Percentiles rank a stretch among this genome's conserved stretches.
These are phyloP conservation scores for Cryptophagus acutangulus DNA, from an alignment of 2,888 invertebrate genomes.

Conservation along the genomic window DNA sequence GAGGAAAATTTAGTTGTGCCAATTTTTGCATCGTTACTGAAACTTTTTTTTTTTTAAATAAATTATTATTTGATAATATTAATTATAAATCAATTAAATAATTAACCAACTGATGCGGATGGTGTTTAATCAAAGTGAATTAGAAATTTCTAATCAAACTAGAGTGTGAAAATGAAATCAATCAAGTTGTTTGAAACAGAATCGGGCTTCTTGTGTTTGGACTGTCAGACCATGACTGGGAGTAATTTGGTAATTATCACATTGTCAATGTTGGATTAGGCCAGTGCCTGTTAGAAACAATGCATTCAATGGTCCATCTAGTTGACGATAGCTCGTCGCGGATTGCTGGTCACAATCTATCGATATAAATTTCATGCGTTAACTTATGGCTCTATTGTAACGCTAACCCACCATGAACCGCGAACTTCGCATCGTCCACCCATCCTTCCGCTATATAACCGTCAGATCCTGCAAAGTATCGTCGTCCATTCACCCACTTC, in stretches of 20 bases:
- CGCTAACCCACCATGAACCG: slow-evolving; percentile 18
- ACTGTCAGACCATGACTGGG: slow-evolving; percentile 8
- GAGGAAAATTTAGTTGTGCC: too few species aligned
- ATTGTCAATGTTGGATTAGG: slow-evolving; percentile 20
- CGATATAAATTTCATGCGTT: slow-evolving; percentile 19
- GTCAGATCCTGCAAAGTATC: slow-evolving; percentile 23
- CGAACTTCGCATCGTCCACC: slow-evolving; percentile 24
- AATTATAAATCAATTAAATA: too few species aligned
- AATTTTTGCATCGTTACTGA: too few species aligned
- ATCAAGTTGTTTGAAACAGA: slow-evolving; percentile 1
- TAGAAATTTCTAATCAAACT: too few species aligned
- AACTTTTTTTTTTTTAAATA: too few species aligned
- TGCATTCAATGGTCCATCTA: slow-evolving; percentile 25
- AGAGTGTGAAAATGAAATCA: background rate
- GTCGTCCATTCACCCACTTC: slow-evolving; percentile 22
- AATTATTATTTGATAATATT: too few species aligned
- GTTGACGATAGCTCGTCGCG: slow-evolving; percentile 25
- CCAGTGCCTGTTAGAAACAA: slow-evolving; percentile 16
- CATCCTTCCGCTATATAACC: slow-evolving; percentile 23
- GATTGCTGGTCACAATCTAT: slow-evolving; percentile 19
- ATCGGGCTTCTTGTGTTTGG: background rate
- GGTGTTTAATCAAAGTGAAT: too few species aligned
- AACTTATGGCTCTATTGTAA: slow-evolving; percentile 21
- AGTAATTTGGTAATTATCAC: slow-evolving; percentile 20
- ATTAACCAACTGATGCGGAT: too few species aligned